Evolutionary conservation across 2,113 vertebrate genomes (phyloP), one percentile per base, ranked within the genome.

Genomic region (Mola mola): DNA sequence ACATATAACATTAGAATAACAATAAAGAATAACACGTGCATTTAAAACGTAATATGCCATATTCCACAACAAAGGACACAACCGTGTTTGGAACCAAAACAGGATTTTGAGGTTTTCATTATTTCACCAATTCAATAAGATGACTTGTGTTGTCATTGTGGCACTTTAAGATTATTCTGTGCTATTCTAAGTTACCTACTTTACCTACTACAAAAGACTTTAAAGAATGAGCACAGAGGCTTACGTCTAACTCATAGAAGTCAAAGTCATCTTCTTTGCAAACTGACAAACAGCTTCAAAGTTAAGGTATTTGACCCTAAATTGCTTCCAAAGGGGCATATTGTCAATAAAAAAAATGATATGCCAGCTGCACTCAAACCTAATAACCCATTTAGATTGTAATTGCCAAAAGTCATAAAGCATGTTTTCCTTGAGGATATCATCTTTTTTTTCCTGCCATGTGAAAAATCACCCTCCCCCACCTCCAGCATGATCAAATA

Each of bases 361-460:
- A 24, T 58, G 40, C 36, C 42, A 11, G 38, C 64, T 46, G 55
- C 59, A 65, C 59, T 72, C 43, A 56, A 40, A 51, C 43, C 33
- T 62, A 70, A 66, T 70, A 70, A 70, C 61, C 47, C 63, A 73
- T 69, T 64, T 55, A 53, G 46, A 72, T 43, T 48, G 9, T 43
- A 65, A 49, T 63, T 66, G 42, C 34, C 46, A 57, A 57, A 70
- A 53, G 65, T 41, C 61, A 52, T 71, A 74, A 74, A 78, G 63
- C 0, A 1, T 21, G 34, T 66, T 69, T 77, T 60, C 60, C 47
- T 76, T 57, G 53, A 74, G 60, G 62, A 28, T 59, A 16, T 67
- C 28, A 1, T 26, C 43, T 46, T 19, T 49, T 36, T 44, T 47
- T 38, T 48, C 10, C 20, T 20, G 6, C 21, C 3, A 16, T 56